Evolutionary conservation across 2,113 vertebrate genomes (phyloP).

Genomic region (Cercopithecus mona): DNA sequence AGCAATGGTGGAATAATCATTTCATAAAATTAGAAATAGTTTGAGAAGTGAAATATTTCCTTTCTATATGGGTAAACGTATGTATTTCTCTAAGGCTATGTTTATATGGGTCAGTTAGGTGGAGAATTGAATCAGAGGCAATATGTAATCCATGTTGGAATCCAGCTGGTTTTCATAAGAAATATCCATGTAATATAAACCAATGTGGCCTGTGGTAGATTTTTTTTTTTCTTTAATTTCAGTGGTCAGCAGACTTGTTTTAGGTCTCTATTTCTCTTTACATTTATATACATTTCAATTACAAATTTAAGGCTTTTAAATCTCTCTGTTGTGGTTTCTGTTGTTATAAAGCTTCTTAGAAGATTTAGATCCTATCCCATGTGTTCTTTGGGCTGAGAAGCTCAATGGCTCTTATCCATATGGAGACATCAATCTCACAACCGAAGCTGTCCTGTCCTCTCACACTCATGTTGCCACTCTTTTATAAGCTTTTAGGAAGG

Average conservation of each 20-base stretch:
- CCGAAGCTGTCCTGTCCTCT: not conserved
- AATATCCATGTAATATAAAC: not conserved
- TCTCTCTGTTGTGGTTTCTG: not conserved
- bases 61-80: not conserved
- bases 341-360: not conserved
- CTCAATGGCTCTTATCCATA: not conserved
- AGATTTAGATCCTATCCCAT: not conserved
- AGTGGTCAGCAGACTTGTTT: not conserved
- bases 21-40: not conserved
- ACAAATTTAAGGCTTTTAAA: not conserved
- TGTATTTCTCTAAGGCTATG: conserved; percentile 19
- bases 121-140: not conserved
- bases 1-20: not conserved
- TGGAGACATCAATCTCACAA: not conserved
- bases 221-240: not conserved
- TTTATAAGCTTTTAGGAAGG: not conserved
- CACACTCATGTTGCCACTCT: not conserved
- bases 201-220: not conserved
- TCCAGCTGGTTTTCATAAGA: conserved; percentile 17
- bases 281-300: not conserved
- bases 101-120: not conserved
- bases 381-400: not conserved
- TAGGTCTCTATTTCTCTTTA: not conserved
- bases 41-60: conserved; percentile 5
- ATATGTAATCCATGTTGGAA: not conserved